A percentile compares a stretch with the other conserved stretches of the same genome.
Evolutionary conservation across 1,140 invertebrate genomes (phyloP).

Genomic region (Drosophila suzukii): DNA sequence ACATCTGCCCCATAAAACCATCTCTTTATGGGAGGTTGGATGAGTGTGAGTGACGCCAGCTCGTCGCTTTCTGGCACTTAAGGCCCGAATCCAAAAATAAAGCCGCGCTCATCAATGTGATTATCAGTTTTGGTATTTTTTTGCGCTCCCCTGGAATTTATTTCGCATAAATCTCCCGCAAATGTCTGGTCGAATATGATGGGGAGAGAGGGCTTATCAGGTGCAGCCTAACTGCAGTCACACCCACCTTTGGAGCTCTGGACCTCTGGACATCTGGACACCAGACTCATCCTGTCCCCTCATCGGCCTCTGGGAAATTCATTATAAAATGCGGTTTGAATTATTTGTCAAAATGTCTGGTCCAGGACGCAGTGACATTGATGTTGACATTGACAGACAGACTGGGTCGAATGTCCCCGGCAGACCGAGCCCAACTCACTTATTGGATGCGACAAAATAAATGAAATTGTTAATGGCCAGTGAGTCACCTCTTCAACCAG

Average conservation of each 20-base stretch:
- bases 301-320: slow-evolving; percentile 50
- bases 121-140: slow-evolving; percentile 51
- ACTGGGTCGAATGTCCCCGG: slow-evolving; percentile 24
- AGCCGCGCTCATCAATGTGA: slow-evolving; percentile 66
- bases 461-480: slow-evolving; percentile 75
- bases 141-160: slow-evolving; percentile 26
- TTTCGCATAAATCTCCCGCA: slow-evolving; percentile 59
- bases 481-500: slow-evolving; percentile 25
- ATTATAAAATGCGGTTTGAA: slow-evolving; percentile 77
- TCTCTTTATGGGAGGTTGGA: slow-evolving; percentile 63
- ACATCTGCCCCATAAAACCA: slow-evolving; percentile 58
- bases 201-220: slow-evolving; percentile 24
- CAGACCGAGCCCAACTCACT: slow-evolving; percentile 17
- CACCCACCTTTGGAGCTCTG: background rate
- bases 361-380: slow-evolving; percentile 60
- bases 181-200: slow-evolving; percentile 14
- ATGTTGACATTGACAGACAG: slow-evolving; percentile 76
- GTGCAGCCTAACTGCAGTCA: slow-evolving; percentile 36
- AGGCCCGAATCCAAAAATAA: slow-evolving; percentile 67
- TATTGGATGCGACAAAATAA: slow-evolving; percentile 62
- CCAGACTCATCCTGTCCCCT: background rate
- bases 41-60: slow-evolving; percentile 58
- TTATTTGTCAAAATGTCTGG: slow-evolving; percentile 75
- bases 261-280: background rate
- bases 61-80: slow-evolving; percentile 61